Evolutionary conservation across 2,888 invertebrate genomes (phyloP).

Genomic region (Campoplex nolae): DNA sequence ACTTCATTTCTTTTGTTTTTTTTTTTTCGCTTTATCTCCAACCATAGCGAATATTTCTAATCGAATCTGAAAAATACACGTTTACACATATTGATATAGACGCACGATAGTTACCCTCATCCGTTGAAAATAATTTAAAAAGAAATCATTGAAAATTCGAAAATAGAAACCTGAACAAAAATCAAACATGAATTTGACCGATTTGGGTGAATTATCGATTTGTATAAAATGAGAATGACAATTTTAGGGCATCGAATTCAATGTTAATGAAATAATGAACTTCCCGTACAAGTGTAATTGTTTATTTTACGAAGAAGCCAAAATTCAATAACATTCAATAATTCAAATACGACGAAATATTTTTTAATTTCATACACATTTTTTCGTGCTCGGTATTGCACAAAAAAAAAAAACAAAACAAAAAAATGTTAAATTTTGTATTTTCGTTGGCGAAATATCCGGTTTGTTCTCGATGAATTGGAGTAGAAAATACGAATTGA

Average conservation of each 20-base stretch:
- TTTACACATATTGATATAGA: neutral
- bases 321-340: neutral
- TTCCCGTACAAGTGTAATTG: neutral
- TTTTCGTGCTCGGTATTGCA: neutral
- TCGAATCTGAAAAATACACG: neutral
- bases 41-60: neutral
- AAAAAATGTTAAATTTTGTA: slow-evolving; percentile 6
- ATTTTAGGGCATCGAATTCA: neutral
- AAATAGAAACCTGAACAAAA: neutral
- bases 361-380: neutral
- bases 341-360: neutral
- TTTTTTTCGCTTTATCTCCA: neutral
- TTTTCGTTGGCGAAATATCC: neutral
- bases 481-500: slow-evolving; percentile 12
- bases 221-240: neutral
- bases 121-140: no score
- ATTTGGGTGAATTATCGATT: neutral
- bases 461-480: slow-evolving; percentile 10
- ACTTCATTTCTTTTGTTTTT: neutral
- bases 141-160: neutral
- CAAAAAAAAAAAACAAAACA: neutral
- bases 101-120: neutral
- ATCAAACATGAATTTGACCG: neutral
- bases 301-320: slow-evolving; percentile 1
- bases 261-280: neutral